Percentiles rank a stretch among this genome's conserved stretches.
These are phyloP conservation scores for Vanessa cardui DNA, from an alignment of 2,888 invertebrate genomes.

Conservation along the genomic window DNA sequence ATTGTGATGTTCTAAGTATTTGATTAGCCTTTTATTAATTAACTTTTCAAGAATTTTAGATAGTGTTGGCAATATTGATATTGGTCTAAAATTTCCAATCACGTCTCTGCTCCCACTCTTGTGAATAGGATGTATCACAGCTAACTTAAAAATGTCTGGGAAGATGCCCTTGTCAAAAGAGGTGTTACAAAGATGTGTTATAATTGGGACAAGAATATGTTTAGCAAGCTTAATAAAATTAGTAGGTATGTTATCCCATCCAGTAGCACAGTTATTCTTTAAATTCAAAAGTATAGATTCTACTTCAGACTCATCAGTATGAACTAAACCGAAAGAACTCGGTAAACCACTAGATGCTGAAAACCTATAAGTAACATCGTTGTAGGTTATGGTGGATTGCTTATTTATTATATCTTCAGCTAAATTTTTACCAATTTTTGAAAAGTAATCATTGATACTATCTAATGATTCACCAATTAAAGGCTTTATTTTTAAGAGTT, in stretches of 20 bases:
- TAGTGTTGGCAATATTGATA: constrained; percentile 32
- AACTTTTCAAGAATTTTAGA: constrained; percentile 38
- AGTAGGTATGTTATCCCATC: constrained; percentile 23
- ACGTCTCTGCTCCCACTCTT: constrained; percentile 29
- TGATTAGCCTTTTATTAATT: constrained; percentile 29
- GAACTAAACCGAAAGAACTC: constrained; percentile 1
- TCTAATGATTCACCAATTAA: not conserved
- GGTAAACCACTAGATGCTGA: not conserved
- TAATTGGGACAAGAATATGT: constrained; percentile 12
- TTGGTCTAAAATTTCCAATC: constrained; percentile 36
- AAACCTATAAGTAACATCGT: constrained; percentile 7
- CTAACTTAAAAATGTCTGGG: constrained; percentile 22
- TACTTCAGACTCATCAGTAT: constrained; percentile 11
- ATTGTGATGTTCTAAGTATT: constrained; percentile 23
- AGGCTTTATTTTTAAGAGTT: constrained; percentile 2
- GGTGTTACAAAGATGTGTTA: constrained; percentile 20
- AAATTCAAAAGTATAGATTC: constrained; percentile 13
- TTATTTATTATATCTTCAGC: constrained; percentile 1
- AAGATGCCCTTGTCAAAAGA: constrained; percentile 30
- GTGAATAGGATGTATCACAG: constrained; percentile 25
- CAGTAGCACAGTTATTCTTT: constrained; percentile 17
- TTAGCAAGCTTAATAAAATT: constrained; percentile 18
- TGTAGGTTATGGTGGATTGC: not conserved
- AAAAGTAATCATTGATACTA: not conserved
- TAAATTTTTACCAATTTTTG: constrained; percentile 2